A percentile compares a stretch with the other conserved stretches of the same genome.
Evolutionary conservation across 2,888 invertebrate species (phyloP).

Genomic region (Leptura quadrifasciata): DNA sequence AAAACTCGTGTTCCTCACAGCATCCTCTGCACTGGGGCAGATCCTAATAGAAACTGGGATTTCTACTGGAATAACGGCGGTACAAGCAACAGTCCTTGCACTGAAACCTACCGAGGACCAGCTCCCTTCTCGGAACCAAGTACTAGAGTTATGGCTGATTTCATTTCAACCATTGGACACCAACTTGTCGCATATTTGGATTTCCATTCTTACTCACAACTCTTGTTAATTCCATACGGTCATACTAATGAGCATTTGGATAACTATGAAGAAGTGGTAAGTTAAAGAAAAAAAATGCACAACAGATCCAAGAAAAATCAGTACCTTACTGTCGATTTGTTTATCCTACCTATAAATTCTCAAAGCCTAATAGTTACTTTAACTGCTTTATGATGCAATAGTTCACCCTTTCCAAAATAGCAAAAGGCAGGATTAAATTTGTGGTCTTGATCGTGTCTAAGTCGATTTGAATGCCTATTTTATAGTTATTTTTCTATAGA

Average conservation of each 20-base stretch:
- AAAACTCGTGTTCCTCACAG: conserved; percentile 78
- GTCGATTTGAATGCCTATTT: too few species aligned
- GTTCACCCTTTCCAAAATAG: too few species aligned
- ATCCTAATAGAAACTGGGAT: conserved; percentile 87
- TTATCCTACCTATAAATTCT: too few species aligned
- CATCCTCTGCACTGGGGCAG: conserved; percentile 79
- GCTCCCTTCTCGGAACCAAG: conserved; percentile 84
- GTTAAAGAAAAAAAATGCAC: conserved; percentile 53
- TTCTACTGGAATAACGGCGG: conserved; percentile 80
- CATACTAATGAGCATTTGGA: conserved; percentile 77
- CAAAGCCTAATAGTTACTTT: too few species aligned
- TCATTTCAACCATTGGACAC: conserved; percentile 71
- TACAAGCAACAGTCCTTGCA: conserved; percentile 76
- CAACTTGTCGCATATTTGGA: conserved; percentile 77
- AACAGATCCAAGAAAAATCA: neutral
- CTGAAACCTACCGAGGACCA: conserved; percentile 81
- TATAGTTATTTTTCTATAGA: too few species aligned
- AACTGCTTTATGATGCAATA: too few species aligned
- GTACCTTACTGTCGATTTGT: neutral
- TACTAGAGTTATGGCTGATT: conserved; percentile 76
- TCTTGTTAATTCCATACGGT: conserved; percentile 83
- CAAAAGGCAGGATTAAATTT: too few species aligned
- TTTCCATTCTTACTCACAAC: conserved; percentile 85
- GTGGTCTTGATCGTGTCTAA: too few species aligned
- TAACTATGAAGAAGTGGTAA: conserved; percentile 78